Evolutionary conservation across 2,113 vertebrate species (phyloP), one percentile per base, ranked within the genome.

Genomic region (Pollimyrus isidori): DNA sequence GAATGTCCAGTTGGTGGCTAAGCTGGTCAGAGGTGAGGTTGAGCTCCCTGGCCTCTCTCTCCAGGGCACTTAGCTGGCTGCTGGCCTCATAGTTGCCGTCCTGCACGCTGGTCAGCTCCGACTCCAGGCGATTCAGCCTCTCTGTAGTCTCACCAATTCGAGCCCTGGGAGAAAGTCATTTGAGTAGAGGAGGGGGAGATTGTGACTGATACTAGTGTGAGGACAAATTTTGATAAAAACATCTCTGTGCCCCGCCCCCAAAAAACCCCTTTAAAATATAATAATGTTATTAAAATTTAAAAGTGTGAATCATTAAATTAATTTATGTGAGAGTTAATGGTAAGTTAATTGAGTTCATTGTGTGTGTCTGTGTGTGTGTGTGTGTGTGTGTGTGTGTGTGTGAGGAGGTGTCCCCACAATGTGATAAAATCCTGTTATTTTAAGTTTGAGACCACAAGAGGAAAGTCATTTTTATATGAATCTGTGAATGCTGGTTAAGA

Each of bases 21-120:
- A 98, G 95, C 93, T 97, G 96, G 88, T 95, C 93, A 52, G 98
- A 95, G 0, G 97, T 98, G 73, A 98, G 95, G 90, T 98, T 99
- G 17, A 99, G 95, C 3, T 95, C 96, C 0, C 95, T 97, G 0
- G 97, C 96, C 0, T 98, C 96, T 58, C 98, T 94, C 90, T 99
- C 98, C 93, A 98, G 94, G 0, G 92, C 92, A 3, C 95, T 97
- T 50, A 99, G 95, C 21, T 96, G 93, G 0, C 97, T 97, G 93
- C 97, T 98, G 56, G 97, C 97, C 0, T 97, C 97, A 90, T 97
- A 98, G 93, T 97, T 99, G 91, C 96, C 94, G 10, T 99, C 98
- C 92, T 99, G 98, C 7, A 97, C 91, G 0, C 94, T 93, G 0
- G 98, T 99, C 30, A 99, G 93, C 88, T 97, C 94, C 86, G 96